phyloP scores from a whole-genome alignment of 2,797 vertebrate genomes.

The Moxostoma hubbsi region DNA sequence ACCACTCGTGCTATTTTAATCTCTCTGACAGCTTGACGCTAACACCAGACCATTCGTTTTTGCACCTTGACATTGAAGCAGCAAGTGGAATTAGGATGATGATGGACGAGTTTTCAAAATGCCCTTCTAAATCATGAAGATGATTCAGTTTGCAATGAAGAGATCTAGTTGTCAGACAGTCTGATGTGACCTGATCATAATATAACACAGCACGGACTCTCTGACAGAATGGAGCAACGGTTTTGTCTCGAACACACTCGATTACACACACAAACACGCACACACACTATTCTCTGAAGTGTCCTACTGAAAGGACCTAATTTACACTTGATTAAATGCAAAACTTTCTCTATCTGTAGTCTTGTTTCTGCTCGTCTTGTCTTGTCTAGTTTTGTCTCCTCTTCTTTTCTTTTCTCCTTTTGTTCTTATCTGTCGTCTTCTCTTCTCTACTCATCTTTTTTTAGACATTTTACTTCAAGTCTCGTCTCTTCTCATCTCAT shows the following conservation, averaged over 20 bases:
- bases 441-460: too few species aligned
- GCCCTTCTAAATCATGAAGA: background rate
- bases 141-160: background rate
- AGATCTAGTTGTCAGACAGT: conserved; percentile 21
- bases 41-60: background rate
- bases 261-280: background rate
- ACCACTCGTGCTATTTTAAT: conserved; percentile 10
- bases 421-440: too few species aligned
- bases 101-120: background rate
- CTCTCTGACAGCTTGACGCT: conserved; percentile 4
- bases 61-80: background rate
- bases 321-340: conserved; percentile 68
- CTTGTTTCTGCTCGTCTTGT: background rate
- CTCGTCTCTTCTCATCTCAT: too few species aligned
- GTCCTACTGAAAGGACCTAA: conserved; percentile 77
- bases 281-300: conserved; percentile 53
- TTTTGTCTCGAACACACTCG: background rate
- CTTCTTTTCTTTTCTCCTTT: too few species aligned
- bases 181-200: conserved; percentile 45
- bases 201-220: conserved; percentile 57
- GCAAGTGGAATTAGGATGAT: background rate
- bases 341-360: conserved; percentile 61
- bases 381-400: too few species aligned
- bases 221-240: background rate
- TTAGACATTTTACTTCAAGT: too few species aligned